Evolutionary conservation across 2,888 invertebrate species (phyloP).

Genomic region (Drosophila paranaensis): DNA sequence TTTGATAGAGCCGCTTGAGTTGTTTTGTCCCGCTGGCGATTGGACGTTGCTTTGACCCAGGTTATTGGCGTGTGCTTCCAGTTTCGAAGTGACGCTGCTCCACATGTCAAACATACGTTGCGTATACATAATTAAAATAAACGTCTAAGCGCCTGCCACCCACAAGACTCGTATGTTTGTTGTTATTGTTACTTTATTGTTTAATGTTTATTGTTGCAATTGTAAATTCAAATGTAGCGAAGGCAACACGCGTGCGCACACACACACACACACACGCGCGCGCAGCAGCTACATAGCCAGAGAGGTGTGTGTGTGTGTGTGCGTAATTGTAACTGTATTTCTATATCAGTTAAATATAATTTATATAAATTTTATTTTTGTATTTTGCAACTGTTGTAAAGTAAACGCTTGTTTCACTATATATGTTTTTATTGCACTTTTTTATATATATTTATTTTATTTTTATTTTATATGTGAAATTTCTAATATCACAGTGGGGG

Average conservation of each 20-base stretch:
- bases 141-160: constrained; percentile 44
- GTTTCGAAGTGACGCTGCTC: constrained; percentile 85
- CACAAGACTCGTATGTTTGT: constrained; percentile 19
- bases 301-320: constrained; percentile 3
- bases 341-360: constrained; percentile 11
- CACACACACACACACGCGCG: constrained; percentile 23
- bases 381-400: constrained; percentile 22
- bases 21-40: constrained; percentile 84
- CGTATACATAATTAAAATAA: constrained; percentile 84
- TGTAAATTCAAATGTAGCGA: constrained; percentile 4
- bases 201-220: background rate
- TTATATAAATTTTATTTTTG: constrained; percentile 6
- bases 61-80: constrained; percentile 85
- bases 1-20: constrained; percentile 85
- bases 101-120: constrained; percentile 86
- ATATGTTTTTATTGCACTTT: constrained; percentile 45
- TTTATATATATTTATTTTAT: constrained; percentile 4
- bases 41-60: constrained; percentile 85
- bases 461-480: constrained; percentile 54
- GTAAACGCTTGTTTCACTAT: constrained; percentile 34
- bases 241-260: constrained; percentile 7
- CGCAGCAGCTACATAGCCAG: constrained; percentile 28
- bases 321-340: constrained; percentile 11
- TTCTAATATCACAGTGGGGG: constrained; percentile 65
- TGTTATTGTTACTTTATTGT: background rate